These are phyloP conservation scores for Sialia sialis DNA, from an alignment of 2,113 vertebrate species.

Conservation along the genomic window DNA sequence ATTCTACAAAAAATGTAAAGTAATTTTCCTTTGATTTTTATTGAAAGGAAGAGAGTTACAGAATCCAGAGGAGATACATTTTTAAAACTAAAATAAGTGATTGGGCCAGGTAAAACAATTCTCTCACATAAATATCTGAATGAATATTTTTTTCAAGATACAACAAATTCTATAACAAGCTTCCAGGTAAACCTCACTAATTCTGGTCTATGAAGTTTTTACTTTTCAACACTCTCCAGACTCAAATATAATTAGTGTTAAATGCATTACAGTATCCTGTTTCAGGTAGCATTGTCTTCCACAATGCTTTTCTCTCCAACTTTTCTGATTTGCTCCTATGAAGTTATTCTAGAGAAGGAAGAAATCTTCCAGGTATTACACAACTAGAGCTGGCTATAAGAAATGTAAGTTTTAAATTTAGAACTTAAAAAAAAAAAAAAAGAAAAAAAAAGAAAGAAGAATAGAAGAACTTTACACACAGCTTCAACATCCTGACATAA, in stretches of 20 bases:
- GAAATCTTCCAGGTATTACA: background rate
- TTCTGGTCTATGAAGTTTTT: constrained; percentile 38
- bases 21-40: background rate
- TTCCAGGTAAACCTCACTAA: constrained; percentile 42
- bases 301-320: background rate
- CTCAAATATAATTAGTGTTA: constrained; percentile 7
- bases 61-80: background rate
- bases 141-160: constrained; percentile 33
- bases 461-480: background rate
- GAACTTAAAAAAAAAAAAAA: background rate
- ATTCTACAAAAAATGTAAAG: background rate
- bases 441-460: background rate
- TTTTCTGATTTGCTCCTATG: constrained; percentile 5
- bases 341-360: background rate
- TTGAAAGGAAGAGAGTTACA: background rate
- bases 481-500: background rate
- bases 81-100: background rate
- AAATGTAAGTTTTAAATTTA: background rate
- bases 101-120: background rate
- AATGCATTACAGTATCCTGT: background rate
- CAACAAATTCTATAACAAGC: constrained; percentile 2
- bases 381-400: background rate
- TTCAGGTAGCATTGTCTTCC: constrained; percentile 35
- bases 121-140: background rate
- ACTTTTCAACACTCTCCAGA: constrained; percentile 25